phyloP scores from a whole-genome alignment of 2,797 vertebrate species.

The Anguilla marmorata region DNA sequence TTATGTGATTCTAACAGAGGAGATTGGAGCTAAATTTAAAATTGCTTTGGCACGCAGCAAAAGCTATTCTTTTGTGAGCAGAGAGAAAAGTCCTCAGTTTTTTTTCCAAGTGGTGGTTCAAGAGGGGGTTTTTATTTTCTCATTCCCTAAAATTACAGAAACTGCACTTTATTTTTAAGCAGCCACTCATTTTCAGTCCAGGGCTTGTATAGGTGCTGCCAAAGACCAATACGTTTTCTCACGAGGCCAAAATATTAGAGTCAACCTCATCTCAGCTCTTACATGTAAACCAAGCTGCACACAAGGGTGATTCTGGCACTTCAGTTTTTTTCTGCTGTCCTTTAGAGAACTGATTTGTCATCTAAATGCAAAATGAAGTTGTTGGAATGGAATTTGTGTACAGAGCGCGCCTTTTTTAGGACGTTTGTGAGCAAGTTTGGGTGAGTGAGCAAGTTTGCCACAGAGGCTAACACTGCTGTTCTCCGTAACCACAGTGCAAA shows the following conservation, averaged over 20 bases:
- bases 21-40: constrained; percentile 60
- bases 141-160: constrained; percentile 62
- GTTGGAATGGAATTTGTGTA: constrained; percentile 1
- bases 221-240: constrained; percentile 54
- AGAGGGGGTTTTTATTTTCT: constrained; percentile 45
- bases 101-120: constrained; percentile 57
- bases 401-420: neutral
- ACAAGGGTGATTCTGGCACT: neutral
- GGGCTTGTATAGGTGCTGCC: constrained; percentile 39
- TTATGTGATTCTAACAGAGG: constrained; percentile 70
- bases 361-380: constrained; percentile 19
- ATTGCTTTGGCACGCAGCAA: constrained; percentile 35
- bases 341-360: neutral
- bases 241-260: neutral
- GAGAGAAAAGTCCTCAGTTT: constrained; percentile 36
- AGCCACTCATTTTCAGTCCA: constrained; percentile 60
- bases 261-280: neutral
- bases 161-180: constrained; percentile 44
- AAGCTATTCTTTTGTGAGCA: constrained; percentile 34
- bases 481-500: constrained; percentile 40
- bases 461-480: constrained; percentile 25
- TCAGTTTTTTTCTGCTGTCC: neutral
- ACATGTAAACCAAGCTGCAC: constrained; percentile 9
- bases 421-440: neutral
- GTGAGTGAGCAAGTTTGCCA: constrained; percentile 15